phyloP scores from a whole-genome alignment of 2,888 invertebrate genomes.

The Erpobdella octoculata region DNA sequence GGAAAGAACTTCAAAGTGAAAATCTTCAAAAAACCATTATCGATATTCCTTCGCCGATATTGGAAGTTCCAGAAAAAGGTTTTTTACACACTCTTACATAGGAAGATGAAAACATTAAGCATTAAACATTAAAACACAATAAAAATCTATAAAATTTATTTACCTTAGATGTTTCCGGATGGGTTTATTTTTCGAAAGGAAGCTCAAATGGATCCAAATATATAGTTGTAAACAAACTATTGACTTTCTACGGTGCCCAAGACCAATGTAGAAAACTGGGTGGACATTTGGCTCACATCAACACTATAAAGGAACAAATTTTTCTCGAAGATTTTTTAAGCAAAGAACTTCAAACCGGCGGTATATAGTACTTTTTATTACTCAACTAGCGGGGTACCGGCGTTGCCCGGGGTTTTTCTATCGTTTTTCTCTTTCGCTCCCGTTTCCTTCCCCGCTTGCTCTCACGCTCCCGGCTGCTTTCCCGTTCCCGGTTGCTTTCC shows the following conservation, averaged over 20 bases:
- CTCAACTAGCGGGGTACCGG: no score
- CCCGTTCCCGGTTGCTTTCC: no score
- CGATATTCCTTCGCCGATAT: not conserved
- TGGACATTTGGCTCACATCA: slow-evolving; percentile 36
- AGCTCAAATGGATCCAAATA: slow-evolving; percentile 34
- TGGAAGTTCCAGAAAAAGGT: slow-evolving; percentile 1
- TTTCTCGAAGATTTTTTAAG: slow-evolving; percentile 36
- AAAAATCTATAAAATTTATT: not conserved
- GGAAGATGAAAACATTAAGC: not conserved
- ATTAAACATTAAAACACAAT: not conserved
- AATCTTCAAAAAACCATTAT: not conserved
- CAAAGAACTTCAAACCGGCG: slow-evolving; percentile 28
- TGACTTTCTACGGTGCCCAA: slow-evolving; percentile 36
- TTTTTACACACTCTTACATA: not conserved
- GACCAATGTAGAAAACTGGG: slow-evolving; percentile 36
- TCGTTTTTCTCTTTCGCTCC: no score
- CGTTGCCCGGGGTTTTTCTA: no score
- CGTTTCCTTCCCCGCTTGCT: no score
- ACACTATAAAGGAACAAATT: slow-evolving; percentile 37
- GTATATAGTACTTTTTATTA: not conserved
- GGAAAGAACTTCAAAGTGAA: not conserved
- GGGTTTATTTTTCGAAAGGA: slow-evolving; percentile 34
- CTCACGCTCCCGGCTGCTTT: no score
- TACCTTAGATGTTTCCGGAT: slow-evolving; percentile 32
- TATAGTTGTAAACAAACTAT: slow-evolving; percentile 31